Percentiles rank a stretch among this genome's conserved stretches.
These are phyloP conservation scores for Mesoligia furuncula DNA, from an alignment of 2,888 invertebrate species.

Conservation along the genomic window DNA sequence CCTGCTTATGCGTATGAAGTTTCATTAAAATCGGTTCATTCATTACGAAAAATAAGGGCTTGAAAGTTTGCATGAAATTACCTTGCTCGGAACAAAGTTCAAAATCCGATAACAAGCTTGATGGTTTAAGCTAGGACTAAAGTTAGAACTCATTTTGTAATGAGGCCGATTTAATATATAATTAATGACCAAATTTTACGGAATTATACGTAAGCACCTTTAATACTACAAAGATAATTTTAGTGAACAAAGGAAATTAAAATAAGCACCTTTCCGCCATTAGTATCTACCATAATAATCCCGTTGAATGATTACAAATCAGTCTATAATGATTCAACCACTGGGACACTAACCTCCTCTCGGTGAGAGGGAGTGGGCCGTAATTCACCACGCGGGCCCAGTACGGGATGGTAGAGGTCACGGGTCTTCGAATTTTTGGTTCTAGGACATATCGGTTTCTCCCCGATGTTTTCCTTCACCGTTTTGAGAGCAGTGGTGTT, in stretches of 20 bases:
- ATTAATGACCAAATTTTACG: not conserved
- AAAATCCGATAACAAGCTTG: too few species aligned
- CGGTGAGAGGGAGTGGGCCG: not conserved
- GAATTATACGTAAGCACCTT: not conserved
- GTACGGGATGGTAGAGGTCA: not conserved
- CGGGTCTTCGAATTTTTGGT: not conserved
- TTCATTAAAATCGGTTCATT: too few species aligned
- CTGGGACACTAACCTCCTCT: not conserved
- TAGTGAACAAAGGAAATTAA: conserved; percentile 16
- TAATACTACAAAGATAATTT: conserved; percentile 6
- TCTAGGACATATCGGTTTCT: not conserved
- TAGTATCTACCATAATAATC: conserved; percentile 9
- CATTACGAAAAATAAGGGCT: too few species aligned
- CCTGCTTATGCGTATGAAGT: too few species aligned
- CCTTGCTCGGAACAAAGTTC: too few species aligned
- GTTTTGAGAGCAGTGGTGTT: not conserved
- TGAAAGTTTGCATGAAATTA: too few species aligned
- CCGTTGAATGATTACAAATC: conserved; percentile 1
- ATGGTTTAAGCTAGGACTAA: too few species aligned
- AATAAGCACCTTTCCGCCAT: conserved; percentile 16
- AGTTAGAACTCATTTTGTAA: too few species aligned
- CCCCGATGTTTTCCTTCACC: not conserved
- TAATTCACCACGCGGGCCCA: not conserved
- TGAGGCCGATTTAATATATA: not conserved
- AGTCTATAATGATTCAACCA: too few species aligned